Base-by-base conservation (phyloP, 2,113 vertebrate species). In the Antennarius striatus region DNA sequence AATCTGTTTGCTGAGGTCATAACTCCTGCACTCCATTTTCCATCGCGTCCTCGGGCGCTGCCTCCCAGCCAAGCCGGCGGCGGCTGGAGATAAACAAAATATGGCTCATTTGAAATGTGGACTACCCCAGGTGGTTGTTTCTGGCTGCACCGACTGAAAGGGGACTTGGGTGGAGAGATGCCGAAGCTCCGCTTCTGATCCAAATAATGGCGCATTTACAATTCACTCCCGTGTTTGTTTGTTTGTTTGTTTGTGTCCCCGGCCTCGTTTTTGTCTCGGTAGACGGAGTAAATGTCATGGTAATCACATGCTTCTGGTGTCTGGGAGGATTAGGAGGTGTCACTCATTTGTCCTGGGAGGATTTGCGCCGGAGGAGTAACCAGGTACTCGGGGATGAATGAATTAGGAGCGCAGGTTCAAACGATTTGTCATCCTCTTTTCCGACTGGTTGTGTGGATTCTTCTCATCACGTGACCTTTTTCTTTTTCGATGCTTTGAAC, bases 231-330 rank as follows among this genome's bases (percentile, higher is more conserved):
- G 36, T 60, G 58, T 63, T 71, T 42, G 51, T 71, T 22, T 36
- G 46, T 73, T 74, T 84, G 77, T 86, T 85, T 67, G 80, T 87
- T 13, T 22, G 56, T 46, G 13, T 9, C 43, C 74, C 77, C 49
- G 16, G 75, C 68, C 22, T 22, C 22, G 22, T 22, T 83, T 39
- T 17, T 63, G 54, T 87, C 83, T 73, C 73, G 61, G 56, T 68
- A 71, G 75, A 84, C 56, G 50, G 70, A 73, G 70, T 77, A 77
- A 86, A 90, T 88, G 69, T 82, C 84, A 85, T 79, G 71, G 73
- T 86, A 88, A 91, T 86, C 69, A 80, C 75, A 72, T 75, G 77
- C 69, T 84, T 73, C 74, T 74, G 73, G 54, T 73, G 67, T 82
- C 81, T 81, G 53, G 52, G 29, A 67, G 79, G 80, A 84, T 77